Percentiles rank a stretch among this genome's conserved stretches.
phyloP scores from a whole-genome alignment of 2,797 vertebrate genomes.

The Malurus leucopterus region DNA sequence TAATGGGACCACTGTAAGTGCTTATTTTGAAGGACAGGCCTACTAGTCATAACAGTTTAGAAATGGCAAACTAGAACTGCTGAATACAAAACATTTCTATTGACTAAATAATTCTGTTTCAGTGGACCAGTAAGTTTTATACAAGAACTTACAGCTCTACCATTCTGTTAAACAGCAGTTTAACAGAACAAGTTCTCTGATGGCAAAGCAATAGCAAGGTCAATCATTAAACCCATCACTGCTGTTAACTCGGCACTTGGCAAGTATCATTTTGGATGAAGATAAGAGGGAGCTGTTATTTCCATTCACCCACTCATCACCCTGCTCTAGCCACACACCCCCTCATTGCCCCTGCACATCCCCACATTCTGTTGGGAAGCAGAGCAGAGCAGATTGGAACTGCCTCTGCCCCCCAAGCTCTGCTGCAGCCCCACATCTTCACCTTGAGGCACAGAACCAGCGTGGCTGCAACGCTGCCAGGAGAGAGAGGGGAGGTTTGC shows the following conservation, averaged over 20 bases:
- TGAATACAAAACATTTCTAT: not conserved
- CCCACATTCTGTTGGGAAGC: not conserved
- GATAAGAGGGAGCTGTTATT: not conserved
- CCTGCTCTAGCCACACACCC: not conserved
- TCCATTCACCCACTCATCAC: not conserved
- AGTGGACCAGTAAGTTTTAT: not conserved
- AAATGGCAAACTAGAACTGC: not conserved
- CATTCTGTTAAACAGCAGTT: not conserved
- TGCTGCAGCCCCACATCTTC: not conserved
- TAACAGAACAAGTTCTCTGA: not conserved
- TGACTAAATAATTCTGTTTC: not conserved
- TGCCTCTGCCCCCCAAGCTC: not conserved
- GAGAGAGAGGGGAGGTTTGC: not conserved
- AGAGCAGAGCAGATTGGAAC: not conserved
- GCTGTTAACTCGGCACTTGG: not conserved
- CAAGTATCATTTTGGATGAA: not conserved
- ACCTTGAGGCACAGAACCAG: not conserved
- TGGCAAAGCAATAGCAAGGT: not conserved
- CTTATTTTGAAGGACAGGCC: not conserved
- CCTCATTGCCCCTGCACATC: rapidly evolving
- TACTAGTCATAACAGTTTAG: not conserved
- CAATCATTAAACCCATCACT: conserved; percentile 12
- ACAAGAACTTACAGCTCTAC: not conserved
- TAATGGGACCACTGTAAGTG: not conserved
- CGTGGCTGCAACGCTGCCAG: rapidly evolving